These are phyloP conservation scores for Saxidomus purpurata DNA, from an alignment of 1,140 invertebrate species.

Conservation along the genomic window DNA sequence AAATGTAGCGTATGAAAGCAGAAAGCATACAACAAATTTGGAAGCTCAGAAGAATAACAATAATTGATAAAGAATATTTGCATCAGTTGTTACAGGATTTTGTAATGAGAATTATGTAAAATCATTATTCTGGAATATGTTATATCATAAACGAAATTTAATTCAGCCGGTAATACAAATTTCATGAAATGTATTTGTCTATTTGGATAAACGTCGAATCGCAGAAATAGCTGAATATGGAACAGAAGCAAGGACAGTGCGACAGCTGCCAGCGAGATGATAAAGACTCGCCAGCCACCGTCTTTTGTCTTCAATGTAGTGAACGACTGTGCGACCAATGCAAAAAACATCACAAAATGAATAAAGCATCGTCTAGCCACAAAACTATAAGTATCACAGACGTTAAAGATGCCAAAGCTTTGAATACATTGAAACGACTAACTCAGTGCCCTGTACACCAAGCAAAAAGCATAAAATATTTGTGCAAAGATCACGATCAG, in stretches of 20 bases:
- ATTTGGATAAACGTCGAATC: too few relatives aligned
- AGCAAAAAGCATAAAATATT: not conserved
- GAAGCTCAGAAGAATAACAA: too few relatives aligned
- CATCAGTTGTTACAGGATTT: too few relatives aligned
- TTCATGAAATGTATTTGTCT: too few relatives aligned
- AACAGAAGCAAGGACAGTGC: not conserved
- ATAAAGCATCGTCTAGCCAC: not conserved
- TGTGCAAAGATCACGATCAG: slow-evolving; percentile 24
- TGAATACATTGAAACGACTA: not conserved
- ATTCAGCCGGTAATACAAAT: too few relatives aligned
- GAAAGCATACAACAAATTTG: too few relatives aligned
- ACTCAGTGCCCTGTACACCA: not conserved
- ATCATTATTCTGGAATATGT: too few relatives aligned
- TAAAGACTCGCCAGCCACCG: not conserved
- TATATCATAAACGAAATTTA: too few relatives aligned
- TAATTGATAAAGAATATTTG: too few relatives aligned
- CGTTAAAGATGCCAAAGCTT: not conserved
- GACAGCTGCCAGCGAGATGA: not conserved
- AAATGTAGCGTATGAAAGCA: too few relatives aligned
- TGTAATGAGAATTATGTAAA: too few relatives aligned
- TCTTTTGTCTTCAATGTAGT: not conserved
- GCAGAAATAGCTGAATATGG: too few relatives aligned
- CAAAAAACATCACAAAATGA: not conserved
- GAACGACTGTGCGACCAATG: not conserved
- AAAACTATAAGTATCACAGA: not conserved